phyloP scores from a whole-genome alignment of 2,113 vertebrate genomes.

The Thermophis baileyi region DNA sequence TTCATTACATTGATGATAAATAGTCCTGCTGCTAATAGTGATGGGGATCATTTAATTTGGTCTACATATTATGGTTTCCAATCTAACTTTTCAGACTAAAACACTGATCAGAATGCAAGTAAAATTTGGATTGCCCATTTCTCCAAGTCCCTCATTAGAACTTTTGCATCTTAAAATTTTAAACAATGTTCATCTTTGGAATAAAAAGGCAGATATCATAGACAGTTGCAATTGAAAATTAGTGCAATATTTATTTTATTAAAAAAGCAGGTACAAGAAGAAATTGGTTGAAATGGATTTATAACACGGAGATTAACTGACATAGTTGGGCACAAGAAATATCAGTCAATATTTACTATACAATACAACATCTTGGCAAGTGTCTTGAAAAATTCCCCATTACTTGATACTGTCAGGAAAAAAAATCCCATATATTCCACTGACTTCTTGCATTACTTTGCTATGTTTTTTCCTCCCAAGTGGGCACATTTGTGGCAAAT shows the following conservation, averaged over 20 bases:
- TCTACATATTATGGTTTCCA: neutral
- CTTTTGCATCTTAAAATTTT: neutral
- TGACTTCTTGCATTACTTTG: neutral
- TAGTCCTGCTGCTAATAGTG: neutral
- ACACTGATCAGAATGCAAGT: neutral
- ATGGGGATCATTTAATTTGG: neutral
- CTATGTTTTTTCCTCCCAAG: neutral
- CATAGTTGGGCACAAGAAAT: neutral
- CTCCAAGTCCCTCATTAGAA: neutral
- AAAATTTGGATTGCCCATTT: neutral
- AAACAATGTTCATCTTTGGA: neutral
- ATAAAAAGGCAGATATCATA: neutral
- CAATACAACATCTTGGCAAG: neutral
- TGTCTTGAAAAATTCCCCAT: neutral
- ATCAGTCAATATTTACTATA: neutral
- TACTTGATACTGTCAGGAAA: neutral
- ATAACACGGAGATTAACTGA: neutral
- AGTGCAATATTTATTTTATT: neutral
- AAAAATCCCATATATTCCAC: neutral
- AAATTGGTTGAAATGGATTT: neutral
- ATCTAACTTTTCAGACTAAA: neutral
- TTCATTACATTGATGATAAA: neutral
- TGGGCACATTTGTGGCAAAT: neutral
- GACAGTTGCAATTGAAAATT: neutral
- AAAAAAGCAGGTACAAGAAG: neutral